These are phyloP conservation scores for Leptoteleia sp. DNA, from an alignment of 1,140 invertebrate species.

Conservation along the genomic window DNA sequence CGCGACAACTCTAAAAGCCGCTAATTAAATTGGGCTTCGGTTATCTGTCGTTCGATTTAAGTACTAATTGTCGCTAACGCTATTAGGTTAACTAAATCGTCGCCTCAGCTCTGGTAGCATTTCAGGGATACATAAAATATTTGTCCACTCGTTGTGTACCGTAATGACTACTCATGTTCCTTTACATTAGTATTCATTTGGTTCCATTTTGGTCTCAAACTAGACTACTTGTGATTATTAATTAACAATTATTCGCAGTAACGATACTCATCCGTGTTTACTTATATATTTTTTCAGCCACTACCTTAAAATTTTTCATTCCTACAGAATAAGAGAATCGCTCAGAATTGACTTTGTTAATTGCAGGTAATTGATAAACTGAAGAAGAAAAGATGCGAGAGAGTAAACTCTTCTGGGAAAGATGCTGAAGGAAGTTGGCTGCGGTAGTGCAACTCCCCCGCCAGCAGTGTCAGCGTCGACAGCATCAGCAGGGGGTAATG, in stretches of 20 bases:
- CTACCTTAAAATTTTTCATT: too few species aligned
- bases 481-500: constrained; percentile 59
- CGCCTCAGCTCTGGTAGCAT: constrained; percentile 5
- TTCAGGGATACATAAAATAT: constrained; percentile 26
- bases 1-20: constrained; percentile 34
- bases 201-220: not conserved
- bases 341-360: not conserved
- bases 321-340: too few species aligned
- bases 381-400: constrained; percentile 53
- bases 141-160: constrained; percentile 16
- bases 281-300: too few species aligned
- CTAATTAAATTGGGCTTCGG: constrained; percentile 54
- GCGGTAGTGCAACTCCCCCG: constrained; percentile 76
- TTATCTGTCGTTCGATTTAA: constrained; percentile 50
- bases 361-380: constrained; percentile 30
- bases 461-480: constrained; percentile 64
- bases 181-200: constrained; percentile 7
- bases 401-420: constrained; percentile 41
- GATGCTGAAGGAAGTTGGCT: constrained; percentile 81
- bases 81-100: constrained; percentile 30
- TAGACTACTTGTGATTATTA: too few species aligned
- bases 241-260: too few species aligned
- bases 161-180: constrained; percentile 26
- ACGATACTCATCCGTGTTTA: too few species aligned
- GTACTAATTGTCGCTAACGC: constrained; percentile 49